Evolutionary conservation across 2,797 vertebrate genomes (phyloP), one percentile per base, ranked within the genome.

Genomic region (Glossophaga mutica): DNA sequence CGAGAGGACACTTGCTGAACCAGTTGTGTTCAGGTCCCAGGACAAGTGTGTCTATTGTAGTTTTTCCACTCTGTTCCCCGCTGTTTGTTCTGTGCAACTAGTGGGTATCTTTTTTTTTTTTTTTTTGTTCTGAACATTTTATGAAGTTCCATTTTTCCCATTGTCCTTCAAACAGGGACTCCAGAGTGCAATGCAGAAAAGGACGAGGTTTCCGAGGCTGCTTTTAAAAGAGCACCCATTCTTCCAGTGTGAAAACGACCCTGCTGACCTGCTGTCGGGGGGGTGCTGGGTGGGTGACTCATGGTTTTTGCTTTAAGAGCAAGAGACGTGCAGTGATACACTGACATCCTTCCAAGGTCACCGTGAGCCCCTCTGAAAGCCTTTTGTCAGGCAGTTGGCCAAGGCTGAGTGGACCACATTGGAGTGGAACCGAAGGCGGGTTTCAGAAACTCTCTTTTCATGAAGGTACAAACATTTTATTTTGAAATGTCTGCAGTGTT

Each of bases 1-100:
- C 14, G 5, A 78, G 74, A 76, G 76, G 93, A 95, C 95, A 95
- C 93, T 97, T 88, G 95, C 73, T 79, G 92, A 97, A 94, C 19
- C 71, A 85, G 85, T 52, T 90, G 95, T 68, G 39, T 87, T 97
- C 96, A 84, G 95, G 50, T 22, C 59, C 84, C 83, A 88, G 78
- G n/a, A 92, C 92, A 90, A 94, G 74, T 62, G 68, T 82, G 57
- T 44, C 44, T 5, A n/a, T 48, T 96, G 44, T 24, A 46, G 57
- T 94, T 77, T 32, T 65, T n/a, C 65, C 73, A 10, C 50, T 65
- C 68, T 68, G 62, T 91, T 92, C 52, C 46, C 90, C 70, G 88
- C 78, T 22, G 9, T 19, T 62, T 96, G 19, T 92, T 87, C 39
- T 34, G 46, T 59, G 50, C 21, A 78, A 82, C 95, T 97, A 8